Evolutionary conservation across 2,797 vertebrate genomes (phyloP).

Genomic region (Pantherophis vulpinus): DNA sequence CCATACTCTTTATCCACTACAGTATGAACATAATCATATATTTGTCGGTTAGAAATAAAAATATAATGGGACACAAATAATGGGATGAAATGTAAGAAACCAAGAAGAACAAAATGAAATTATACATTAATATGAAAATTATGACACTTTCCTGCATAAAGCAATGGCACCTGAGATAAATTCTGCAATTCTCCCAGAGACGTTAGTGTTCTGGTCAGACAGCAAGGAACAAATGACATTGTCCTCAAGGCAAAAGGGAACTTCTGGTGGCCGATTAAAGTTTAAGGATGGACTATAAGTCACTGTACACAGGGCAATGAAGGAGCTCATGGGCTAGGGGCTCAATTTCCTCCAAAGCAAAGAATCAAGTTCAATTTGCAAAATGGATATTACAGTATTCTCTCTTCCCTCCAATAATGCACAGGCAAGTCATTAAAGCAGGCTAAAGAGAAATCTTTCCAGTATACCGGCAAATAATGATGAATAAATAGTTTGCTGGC

Average conservation of each 20-base stretch:
- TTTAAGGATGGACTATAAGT: background rate
- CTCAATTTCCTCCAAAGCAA: background rate
- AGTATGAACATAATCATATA: background rate
- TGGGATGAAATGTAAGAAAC: background rate
- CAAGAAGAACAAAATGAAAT: background rate
- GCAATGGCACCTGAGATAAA: background rate
- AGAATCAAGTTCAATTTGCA: background rate
- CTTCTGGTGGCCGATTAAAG: background rate
- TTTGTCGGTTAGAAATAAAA: background rate
- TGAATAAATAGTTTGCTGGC: background rate
- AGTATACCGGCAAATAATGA: background rate
- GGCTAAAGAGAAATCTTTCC: background rate
- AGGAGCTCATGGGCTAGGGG: background rate
- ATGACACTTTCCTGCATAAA: background rate
- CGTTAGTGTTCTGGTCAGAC: background rate
- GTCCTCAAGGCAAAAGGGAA: background rate
- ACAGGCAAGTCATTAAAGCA: background rate
- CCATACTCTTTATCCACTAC: background rate
- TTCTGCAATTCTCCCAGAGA: background rate
- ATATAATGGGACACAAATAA: background rate
- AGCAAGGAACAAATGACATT: background rate
- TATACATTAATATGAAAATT: background rate
- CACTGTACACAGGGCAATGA: background rate
- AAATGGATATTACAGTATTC: background rate
- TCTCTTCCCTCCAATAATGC: background rate